Conservation (phyloP, 2,113 vertebrate genomes). For the Podarcis raffonei region DNA sequence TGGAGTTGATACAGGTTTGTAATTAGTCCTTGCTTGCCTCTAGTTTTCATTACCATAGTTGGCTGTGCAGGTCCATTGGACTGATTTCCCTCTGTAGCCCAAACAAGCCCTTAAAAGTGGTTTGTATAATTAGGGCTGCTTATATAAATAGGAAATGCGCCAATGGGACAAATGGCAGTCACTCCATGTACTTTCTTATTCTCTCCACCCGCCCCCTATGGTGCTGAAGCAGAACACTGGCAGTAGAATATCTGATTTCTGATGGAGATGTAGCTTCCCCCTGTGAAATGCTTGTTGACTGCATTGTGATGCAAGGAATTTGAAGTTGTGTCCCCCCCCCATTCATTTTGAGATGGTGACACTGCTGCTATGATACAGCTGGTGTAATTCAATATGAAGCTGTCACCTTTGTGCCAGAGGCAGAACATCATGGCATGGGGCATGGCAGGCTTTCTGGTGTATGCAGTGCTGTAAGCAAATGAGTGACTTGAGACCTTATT, state of each 20-base stretch:
- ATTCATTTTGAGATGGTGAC: background rate
- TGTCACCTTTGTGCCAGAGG: background rate
- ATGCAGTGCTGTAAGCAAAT: constrained; percentile 42
- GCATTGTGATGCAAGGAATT: background rate
- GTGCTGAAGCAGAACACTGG: background rate
- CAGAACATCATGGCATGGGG: constrained; percentile 1
- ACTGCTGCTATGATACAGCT: background rate
- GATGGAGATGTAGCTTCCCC: background rate
- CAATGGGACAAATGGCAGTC: no score
- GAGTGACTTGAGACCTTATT: constrained; percentile 22
- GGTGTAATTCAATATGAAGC: background rate
- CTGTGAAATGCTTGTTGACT: background rate
- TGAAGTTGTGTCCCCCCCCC: background rate
- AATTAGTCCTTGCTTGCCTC: background rate
- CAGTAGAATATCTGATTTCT: background rate
- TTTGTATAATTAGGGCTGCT: no score
- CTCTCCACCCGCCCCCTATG: no score
- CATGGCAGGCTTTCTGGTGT: constrained; percentile 24
- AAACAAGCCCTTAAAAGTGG: background rate
- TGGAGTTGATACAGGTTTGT: background rate
- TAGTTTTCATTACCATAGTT: background rate
- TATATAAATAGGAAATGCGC: no score
- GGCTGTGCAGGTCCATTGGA: background rate
- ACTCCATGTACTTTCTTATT: background rate
- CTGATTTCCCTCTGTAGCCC: no score